Conservation (phyloP, 2,113 vertebrate genomes). For the Cynoglossus semilaevis region DNA sequence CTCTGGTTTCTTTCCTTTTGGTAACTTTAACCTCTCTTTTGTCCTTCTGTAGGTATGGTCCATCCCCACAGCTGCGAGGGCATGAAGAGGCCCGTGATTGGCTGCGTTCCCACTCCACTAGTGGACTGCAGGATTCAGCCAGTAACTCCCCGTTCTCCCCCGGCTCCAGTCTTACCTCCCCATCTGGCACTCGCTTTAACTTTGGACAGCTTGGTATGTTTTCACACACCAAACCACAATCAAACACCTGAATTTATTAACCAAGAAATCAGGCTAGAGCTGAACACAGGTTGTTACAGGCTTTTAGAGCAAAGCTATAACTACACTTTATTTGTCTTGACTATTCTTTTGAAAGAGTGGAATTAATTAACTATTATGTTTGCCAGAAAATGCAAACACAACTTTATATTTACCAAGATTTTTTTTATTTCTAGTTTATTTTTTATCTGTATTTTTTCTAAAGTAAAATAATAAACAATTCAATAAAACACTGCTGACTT, state of each 20-base stretch:
- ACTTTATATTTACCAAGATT: too few species aligned
- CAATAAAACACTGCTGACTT: background rate
- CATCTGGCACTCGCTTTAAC: slow-evolving; percentile 93
- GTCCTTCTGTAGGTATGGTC: slow-evolving; percentile 81
- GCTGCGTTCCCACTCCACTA: slow-evolving; percentile 92
- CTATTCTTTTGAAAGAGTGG: too few species aligned
- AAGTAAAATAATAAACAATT: too few species aligned
- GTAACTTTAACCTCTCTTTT: slow-evolving; percentile 13
- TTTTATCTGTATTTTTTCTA: too few species aligned
- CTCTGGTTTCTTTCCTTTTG: background rate
- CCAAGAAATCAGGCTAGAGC: too few species aligned
- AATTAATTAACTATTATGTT: too few species aligned
- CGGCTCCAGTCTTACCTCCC: slow-evolving; percentile 92
- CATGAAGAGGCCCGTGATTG: slow-evolving; percentile 95
- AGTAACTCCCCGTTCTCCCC: slow-evolving; percentile 93
- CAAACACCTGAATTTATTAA: too few species aligned
- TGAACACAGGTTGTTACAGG: too few species aligned
- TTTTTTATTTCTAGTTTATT: too few species aligned
- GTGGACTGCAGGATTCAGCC: slow-evolving; percentile 89
- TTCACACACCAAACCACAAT: background rate
- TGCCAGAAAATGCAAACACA: too few species aligned
- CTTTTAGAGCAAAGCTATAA: too few species aligned
- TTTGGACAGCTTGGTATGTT: slow-evolving; percentile 90
- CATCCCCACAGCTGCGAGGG: slow-evolving; percentile 86
- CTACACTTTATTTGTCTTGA: too few species aligned